phyloP scores from a whole-genome alignment of 1,140 invertebrate genomes.

The Drosophila micromelanica region DNA sequence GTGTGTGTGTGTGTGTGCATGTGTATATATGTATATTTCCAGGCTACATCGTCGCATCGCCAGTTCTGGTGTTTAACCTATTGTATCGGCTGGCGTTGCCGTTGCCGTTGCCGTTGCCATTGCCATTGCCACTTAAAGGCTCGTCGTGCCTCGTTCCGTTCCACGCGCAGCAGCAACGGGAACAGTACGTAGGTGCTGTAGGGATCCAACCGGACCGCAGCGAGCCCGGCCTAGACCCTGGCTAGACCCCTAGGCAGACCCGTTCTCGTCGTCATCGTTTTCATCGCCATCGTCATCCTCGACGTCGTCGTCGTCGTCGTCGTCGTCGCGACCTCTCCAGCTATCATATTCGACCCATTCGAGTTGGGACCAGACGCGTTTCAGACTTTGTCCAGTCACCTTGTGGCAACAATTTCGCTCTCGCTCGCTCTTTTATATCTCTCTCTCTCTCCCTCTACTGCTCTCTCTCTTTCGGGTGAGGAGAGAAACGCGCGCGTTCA shows the following conservation, averaged over 20 bases:
- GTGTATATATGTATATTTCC: slow-evolving; percentile 1
- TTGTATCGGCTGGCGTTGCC: slow-evolving; percentile 27
- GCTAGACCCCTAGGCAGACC: not conserved
- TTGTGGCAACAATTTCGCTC: not conserved
- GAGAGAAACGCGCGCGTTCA: slow-evolving; percentile 5
- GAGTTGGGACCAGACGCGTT: not conserved
- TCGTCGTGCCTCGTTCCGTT: slow-evolving; percentile 12
- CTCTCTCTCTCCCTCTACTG: no score
- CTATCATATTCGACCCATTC: not conserved
- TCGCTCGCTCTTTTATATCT: no score
- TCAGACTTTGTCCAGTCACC: slow-evolving; percentile 11
- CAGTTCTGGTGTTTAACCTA: slow-evolving; percentile 10
- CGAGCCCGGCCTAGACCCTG: slow-evolving; percentile 13
- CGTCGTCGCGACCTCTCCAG: no score
- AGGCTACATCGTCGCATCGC: slow-evolving; percentile 10
- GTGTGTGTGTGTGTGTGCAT: not conserved
- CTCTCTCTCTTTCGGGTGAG: no score
- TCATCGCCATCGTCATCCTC: no score
- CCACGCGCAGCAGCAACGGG: not conserved
- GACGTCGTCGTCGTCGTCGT: no score
- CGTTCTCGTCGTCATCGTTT: not conserved
- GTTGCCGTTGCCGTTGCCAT: not conserved
- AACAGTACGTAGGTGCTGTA: no score
- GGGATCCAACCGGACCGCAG: not conserved
- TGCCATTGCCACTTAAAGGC: slow-evolving; percentile 22